These are phyloP conservation scores for Apodemia hepburni DNA, from an alignment of 2,888 invertebrate genomes.

Conservation along the genomic window DNA sequence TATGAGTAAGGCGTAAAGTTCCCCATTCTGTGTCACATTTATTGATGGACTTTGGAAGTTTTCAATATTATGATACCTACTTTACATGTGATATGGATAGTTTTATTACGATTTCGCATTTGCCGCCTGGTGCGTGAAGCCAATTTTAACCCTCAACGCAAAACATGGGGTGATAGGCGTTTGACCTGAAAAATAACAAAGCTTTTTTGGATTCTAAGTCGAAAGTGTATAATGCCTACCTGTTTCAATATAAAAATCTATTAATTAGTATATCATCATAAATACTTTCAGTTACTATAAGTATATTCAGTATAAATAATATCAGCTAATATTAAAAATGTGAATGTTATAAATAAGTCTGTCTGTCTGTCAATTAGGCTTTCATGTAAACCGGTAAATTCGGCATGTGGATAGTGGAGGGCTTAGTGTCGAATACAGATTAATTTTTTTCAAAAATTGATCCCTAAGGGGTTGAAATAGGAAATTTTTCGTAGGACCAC, in stretches of 20 bases:
- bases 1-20: slow-evolving; percentile 47
- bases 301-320: too few relatives aligned
- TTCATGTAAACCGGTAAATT: too few relatives aligned
- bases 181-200: slow-evolving; percentile 16
- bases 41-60: slow-evolving; percentile 79
- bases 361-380: too few relatives aligned
- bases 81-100: slow-evolving; percentile 74
- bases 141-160: slow-evolving; percentile 44
- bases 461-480: too few relatives aligned
- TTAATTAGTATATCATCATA: too few relatives aligned
- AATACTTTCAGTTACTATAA: too few relatives aligned
- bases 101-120: slow-evolving; percentile 80
- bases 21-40: slow-evolving; percentile 72
- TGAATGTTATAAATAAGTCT: too few relatives aligned
- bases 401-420: too few relatives aligned
- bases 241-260: neutral
- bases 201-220: slow-evolving; percentile 5
- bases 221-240: neutral
- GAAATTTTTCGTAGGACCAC: too few relatives aligned
- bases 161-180: slow-evolving; percentile 20
- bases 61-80: slow-evolving; percentile 76
- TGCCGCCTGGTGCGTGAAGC: slow-evolving; percentile 73
- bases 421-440: too few relatives aligned
- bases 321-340: too few relatives aligned
- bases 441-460: too few relatives aligned